Evolutionary conservation across 2,888 invertebrate species (phyloP), one percentile per base, ranked within the genome.

Genomic region (Arge pagana): DNA sequence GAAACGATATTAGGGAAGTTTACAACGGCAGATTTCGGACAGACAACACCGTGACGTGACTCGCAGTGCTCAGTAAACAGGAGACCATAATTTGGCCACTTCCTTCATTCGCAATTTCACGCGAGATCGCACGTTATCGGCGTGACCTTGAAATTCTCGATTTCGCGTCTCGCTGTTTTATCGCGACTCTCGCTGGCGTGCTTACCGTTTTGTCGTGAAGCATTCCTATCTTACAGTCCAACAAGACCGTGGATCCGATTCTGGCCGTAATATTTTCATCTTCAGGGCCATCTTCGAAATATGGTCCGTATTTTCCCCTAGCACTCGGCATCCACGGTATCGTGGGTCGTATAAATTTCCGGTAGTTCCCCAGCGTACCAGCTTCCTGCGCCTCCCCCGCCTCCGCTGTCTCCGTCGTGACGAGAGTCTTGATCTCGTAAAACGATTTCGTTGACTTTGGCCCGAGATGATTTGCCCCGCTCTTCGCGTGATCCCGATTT

Each of bases 161-260:
- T n/a, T n/a, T n/a, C n/a, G n/a, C n/a, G n/a, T n/a, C n/a, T n/a
- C n/a, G n/a, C n/a, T n/a, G n/a, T n/a, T n/a, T n/a, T n/a, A n/a
- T n/a, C n/a, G n/a, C n/a, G n/a, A n/a, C n/a, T n/a, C n/a, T n/a
- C n/a, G n/a, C n/a, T n/a, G n/a, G n/a, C n/a, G 26, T 28, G 72
- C 80, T 79, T 65, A 83, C 83, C 72, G 82, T 81, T 74, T 82
- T 82, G 66, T 83, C 81, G 54, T 83, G 82, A 10, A 84, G 79
- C 66, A 84, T 77, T 43, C 82, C 83, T 54, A 84, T 83, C 55
- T 81, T 78, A 69, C 84, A 84, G 70, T 84, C 82, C 21, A 84
- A 76, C 48, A 78, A 74, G 33, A 83, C 81, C 16, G 80, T 82
- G 54, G 79, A 81, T 42, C 84, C 84, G 54, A 83, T 81, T 57